A percentile compares a stretch with the other conserved stretches of the same genome.
phyloP scores from a whole-genome alignment of 1,140 invertebrate genomes.

The Euura saliciscinereae region DNA sequence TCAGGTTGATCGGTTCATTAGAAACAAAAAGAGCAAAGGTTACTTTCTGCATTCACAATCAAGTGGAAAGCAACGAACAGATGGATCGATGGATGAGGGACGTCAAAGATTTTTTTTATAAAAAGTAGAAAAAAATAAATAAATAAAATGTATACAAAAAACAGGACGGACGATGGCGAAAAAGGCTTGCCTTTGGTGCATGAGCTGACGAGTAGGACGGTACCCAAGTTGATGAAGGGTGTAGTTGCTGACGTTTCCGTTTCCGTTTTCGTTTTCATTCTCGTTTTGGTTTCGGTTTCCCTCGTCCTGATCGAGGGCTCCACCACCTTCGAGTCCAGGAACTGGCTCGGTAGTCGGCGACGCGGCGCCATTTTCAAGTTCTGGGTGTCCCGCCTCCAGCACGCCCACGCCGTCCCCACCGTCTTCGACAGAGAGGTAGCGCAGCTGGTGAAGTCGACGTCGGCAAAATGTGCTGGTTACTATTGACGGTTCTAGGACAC shows the following conservation, averaged over 20 bases:
- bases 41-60: no score
- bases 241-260: slow-evolving; percentile 30
- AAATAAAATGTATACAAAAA: no score
- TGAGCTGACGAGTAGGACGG: slow-evolving; percentile 29
- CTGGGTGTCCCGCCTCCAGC: slow-evolving; percentile 55
- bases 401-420: slow-evolving; percentile 53
- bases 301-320: not conserved
- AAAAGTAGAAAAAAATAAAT: no score
- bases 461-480: no score
- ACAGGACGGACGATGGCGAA: not conserved
- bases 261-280: slow-evolving; percentile 25
- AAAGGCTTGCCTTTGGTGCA: slow-evolving; percentile 39
- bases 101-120: no score
- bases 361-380: slow-evolving; percentile 57
- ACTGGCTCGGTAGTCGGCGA: slow-evolving; percentile 25
- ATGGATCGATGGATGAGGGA: no score
- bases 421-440: slow-evolving; percentile 29
- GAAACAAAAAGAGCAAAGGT: no score
- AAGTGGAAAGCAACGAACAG: no score
- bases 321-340: no score
- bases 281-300: slow-evolving; percentile 30
- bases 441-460: no score
- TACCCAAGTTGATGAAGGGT: slow-evolving; percentile 38
- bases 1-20: no score
- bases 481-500: no score